Evolutionary conservation across 2,888 invertebrate genomes (phyloP).

Genomic region (Brachylomia viminalis): DNA sequence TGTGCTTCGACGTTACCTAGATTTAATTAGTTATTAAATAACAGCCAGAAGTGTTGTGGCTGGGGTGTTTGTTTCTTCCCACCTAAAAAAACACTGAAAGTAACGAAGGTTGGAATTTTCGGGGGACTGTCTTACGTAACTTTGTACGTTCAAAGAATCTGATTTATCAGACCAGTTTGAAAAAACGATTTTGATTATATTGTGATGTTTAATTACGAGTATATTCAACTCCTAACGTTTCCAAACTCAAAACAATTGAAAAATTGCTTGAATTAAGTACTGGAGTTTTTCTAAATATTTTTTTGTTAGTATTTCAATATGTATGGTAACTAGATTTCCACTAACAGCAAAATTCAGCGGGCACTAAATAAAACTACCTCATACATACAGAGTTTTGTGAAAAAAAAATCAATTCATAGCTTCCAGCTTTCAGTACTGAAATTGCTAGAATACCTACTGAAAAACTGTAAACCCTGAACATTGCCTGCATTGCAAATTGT

Average conservation of each 20-base stretch:
- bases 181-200: not conserved
- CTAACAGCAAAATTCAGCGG: not conserved
- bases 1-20: not conserved
- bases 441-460: not conserved
- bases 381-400: not conserved
- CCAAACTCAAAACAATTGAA: not conserved
- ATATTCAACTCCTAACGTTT: not conserved
- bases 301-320: not conserved
- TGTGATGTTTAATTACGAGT: not conserved
- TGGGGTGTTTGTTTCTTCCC: not conserved
- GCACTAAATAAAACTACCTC: constrained; percentile 16
- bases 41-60: not conserved
- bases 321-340: not conserved
- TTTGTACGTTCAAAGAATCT: not conserved
- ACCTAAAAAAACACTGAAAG: not conserved
- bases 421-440: constrained; percentile 3
- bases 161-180: not conserved
- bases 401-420: constrained; percentile 33
- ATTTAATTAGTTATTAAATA: not conserved
- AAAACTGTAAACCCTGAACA: constrained; percentile 22
- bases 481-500: constrained; percentile 10
- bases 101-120: not conserved
- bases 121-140: not conserved
- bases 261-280: not conserved
- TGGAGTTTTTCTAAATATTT: not conserved